Evolutionary conservation across 2,113 vertebrate genomes (phyloP).

Genomic region (Hemiprocne comata): DNA sequence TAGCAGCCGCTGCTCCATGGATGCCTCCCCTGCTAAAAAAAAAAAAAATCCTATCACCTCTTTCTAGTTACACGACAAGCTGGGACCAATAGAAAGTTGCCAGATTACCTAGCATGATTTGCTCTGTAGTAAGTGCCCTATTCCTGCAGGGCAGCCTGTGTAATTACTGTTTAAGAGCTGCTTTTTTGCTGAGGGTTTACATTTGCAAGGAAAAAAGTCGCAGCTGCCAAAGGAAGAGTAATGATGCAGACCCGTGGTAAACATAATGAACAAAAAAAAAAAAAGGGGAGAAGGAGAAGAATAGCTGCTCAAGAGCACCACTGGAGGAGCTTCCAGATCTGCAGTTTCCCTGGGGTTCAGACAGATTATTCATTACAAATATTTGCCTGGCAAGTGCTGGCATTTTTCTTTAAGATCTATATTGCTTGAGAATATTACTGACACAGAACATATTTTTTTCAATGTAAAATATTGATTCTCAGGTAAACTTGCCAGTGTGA

Average conservation of each 20-base stretch:
- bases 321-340: background rate
- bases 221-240: conserved; percentile 11
- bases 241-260: background rate
- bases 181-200: background rate
- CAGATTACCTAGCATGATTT: background rate
- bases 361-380: conserved; percentile 29
- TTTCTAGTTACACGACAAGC: background rate
- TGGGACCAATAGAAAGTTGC: background rate
- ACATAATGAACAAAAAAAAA: background rate
- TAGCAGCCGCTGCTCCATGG: background rate
- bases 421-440: background rate
- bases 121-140: background rate
- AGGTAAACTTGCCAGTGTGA: background rate
- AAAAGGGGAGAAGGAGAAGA: background rate
- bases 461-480: conserved; percentile 48
- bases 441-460: background rate
- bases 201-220: conserved; percentile 15
- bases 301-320: background rate
- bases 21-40: background rate
- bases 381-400: conserved; percentile 12
- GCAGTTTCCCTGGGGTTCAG: background rate
- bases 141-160: background rate
- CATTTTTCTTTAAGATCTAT: conserved; percentile 46
- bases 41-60: background rate
- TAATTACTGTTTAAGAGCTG: background rate